These are phyloP conservation scores for Carpatolechia fugitivella DNA, from an alignment of 2,888 invertebrate species.

Conservation along the genomic window DNA sequence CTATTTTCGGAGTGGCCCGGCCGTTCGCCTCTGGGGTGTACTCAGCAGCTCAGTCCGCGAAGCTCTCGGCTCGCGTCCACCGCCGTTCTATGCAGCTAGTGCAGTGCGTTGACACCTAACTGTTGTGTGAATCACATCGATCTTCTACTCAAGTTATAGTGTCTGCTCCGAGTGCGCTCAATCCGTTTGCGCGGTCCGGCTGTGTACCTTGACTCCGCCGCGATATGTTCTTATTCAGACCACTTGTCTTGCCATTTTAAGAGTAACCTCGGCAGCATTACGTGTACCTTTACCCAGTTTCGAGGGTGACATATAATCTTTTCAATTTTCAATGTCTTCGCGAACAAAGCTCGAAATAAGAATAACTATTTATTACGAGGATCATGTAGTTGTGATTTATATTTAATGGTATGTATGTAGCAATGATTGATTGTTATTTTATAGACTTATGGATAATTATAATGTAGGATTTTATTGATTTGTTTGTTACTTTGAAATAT, in stretches of 20 bases:
- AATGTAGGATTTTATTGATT: not conserved
- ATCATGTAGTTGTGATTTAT: constrained; percentile 82
- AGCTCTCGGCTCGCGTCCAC: constrained; percentile 58
- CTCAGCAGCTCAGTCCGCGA: constrained; percentile 57
- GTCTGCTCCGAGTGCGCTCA: constrained; percentile 65
- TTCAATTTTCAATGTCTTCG: constrained; percentile 78
- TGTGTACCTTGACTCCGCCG: constrained; percentile 69
- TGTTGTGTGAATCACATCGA: constrained; percentile 71
- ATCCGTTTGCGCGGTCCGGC: constrained; percentile 45
- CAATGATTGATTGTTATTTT: not conserved
- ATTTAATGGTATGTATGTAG: constrained; percentile 51
- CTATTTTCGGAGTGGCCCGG: constrained; percentile 71
- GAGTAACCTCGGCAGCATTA: constrained; percentile 63
- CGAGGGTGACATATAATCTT: constrained; percentile 51
- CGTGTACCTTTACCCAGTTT: constrained; percentile 69
- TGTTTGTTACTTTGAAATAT: not conserved
- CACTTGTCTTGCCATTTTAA: constrained; percentile 70
- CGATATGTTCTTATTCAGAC: constrained; percentile 59
- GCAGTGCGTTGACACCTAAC: constrained; percentile 77
- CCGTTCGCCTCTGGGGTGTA: constrained; percentile 67
- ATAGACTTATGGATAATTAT: not conserved
- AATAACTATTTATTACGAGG: constrained; percentile 83
- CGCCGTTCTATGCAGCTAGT: constrained; percentile 56
- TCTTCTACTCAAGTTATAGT: constrained; percentile 46
- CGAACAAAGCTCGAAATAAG: constrained; percentile 82